A percentile compares a stretch with the other conserved stretches of the same genome.
Evolutionary conservation across 1,140 invertebrate genomes (phyloP).

Genomic region (Drosophila ananassae): DNA sequence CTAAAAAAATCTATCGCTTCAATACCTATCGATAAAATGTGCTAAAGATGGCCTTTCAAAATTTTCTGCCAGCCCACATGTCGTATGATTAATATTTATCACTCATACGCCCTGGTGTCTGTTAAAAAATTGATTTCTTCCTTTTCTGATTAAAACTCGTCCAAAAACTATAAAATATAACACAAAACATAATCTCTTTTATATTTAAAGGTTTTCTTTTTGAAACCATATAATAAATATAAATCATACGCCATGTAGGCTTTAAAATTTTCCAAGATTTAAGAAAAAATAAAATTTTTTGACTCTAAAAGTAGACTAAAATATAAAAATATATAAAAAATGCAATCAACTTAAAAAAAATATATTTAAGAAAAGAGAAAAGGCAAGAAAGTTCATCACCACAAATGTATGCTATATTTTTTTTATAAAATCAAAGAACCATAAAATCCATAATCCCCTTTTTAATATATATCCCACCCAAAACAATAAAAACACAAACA

Average conservation of each 20-base stretch:
- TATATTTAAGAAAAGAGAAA: neutral
- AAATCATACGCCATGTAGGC: constrained; percentile 3
- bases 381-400: neutral
- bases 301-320: too few species aligned
- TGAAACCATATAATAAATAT: neutral
- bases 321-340: neutral
- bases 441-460: neutral
- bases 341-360: neutral
- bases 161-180: neutral
- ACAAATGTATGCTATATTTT: neutral
- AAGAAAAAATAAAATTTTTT: neutral
- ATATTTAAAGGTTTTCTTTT: too few species aligned
- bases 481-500: constrained; percentile 22
- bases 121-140: too few species aligned
- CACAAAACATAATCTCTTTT: too few species aligned
- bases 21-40: neutral
- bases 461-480: neutral
- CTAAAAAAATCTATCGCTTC: neutral
- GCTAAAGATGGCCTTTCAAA: neutral
- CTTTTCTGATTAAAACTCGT: neutral
- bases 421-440: neutral
- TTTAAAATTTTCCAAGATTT: neutral
- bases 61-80: neutral
- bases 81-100: neutral
- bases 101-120: constrained; percentile 1